Conservation (phyloP, 2,113 vertebrate genomes). For the Chrysemys picta region DNA sequence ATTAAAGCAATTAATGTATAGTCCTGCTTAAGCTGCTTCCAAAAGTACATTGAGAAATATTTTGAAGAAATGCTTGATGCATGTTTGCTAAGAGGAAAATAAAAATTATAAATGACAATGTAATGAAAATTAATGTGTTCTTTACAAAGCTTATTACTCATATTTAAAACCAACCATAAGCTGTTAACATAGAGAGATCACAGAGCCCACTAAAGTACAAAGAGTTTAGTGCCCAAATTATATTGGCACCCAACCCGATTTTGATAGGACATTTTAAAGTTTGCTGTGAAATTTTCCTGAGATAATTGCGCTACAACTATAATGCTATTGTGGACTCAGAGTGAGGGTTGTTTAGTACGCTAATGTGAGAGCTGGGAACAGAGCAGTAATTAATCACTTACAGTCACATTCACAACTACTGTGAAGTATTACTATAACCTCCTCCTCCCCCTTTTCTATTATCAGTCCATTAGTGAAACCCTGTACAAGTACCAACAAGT, state of each 20-base stretch:
- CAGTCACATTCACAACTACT: constrained; percentile 75
- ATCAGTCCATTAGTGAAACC: constrained; percentile 85
- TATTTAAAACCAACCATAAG: background rate
- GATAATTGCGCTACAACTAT: background rate
- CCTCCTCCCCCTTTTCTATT: constrained; percentile 80
- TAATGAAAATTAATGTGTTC: background rate
- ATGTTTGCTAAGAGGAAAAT: background rate
- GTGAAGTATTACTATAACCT: constrained; percentile 76
- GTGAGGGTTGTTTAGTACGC: background rate
- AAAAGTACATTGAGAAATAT: background rate
- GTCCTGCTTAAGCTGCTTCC: background rate
- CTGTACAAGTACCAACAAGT: constrained; percentile 72
- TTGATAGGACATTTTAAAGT: constrained; percentile 24
- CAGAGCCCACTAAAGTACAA: background rate
- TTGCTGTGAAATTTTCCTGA: background rate
- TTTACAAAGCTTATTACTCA: background rate
- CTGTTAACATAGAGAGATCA: rapidly evolving
- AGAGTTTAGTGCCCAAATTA: background rate
- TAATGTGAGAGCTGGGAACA: constrained; percentile 34
- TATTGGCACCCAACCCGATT: background rate
- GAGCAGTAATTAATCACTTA: constrained; percentile 81
- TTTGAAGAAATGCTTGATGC: background rate
- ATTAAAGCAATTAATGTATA: background rate
- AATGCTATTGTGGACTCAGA: background rate
- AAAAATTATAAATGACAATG: background rate